Evolutionary conservation across 2,888 invertebrate genomes (phyloP), one percentile per base, ranked within the genome.

Genomic region (Lepas anatifera): DNA sequence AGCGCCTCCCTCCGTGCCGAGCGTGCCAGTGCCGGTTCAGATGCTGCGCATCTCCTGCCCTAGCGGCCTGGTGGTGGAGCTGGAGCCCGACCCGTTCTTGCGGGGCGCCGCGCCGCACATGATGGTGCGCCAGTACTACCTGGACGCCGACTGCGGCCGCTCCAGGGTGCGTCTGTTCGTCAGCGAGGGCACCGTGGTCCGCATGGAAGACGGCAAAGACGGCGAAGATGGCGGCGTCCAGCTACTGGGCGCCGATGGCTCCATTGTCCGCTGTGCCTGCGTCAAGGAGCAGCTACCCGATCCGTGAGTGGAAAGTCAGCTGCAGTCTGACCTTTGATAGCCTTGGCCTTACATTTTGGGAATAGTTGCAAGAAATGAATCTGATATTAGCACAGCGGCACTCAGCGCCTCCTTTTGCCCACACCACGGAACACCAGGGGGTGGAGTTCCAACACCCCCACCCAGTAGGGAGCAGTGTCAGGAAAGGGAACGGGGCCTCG

Each of bases 61-160:
- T 11, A 52, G 52, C 29, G 52, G 52, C 27, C 52, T 52, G 52
- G 52, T 52, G 52, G 52, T 52, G 29, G 52, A 52, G 52, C n/a
- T 52, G 25, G 52, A 52, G 52, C 52, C 52, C 16, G 52, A 52
- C 52, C 52, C 52, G 29, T 25, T 6, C 29, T 11, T 13, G 16
- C 13, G 16, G 3, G 52, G 52, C 13, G 29, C 52, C 29, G 52
- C 27, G 29, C 52, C 52, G 29, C 52, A 18, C 52, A 29, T 52
- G 29, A 27, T 52, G 13, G 52, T 52, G 25, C 52, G 52, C 25
- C 52, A 52, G 29, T 52, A 29, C 52, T 52, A 52, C 52, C 29
- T 52, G 52, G 52, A 52, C 52, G 52, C 1, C 3, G 16, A 13
- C 16, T 11, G 29, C 27, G 29, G 52, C 16, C 27, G 52, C 29